Conservation (phyloP, 2,888 invertebrate species). For the Rosalia funebris region DNA sequence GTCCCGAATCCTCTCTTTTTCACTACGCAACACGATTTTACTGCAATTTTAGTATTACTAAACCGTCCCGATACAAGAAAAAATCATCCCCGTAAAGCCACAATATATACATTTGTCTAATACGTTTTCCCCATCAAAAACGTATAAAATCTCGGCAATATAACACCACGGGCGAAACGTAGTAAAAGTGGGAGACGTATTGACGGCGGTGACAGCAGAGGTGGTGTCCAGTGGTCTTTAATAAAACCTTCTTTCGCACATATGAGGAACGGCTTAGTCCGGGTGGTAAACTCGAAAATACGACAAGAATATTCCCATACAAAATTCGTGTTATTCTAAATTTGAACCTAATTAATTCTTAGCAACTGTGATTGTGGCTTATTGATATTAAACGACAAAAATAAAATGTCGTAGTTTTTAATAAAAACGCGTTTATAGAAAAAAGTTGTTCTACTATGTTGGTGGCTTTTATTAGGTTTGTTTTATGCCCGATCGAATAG, state of each 20-base stretch:
- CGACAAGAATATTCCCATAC: no score
- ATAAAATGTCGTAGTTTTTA: no score
- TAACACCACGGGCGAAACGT: conserved; percentile 47
- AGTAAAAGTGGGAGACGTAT: conserved; percentile 39
- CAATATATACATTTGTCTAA: conserved; percentile 60
- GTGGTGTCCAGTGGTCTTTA: conserved; percentile 39
- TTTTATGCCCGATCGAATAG: no score
- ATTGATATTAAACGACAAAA: no score
- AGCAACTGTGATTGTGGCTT: no score
- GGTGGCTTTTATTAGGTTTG: no score
- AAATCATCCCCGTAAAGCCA: conserved; percentile 59
- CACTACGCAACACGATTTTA: conserved; percentile 45
- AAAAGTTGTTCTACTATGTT: no score
- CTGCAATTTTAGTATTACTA: conserved; percentile 57
- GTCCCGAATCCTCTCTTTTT: background rate
- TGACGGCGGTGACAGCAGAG: conserved; percentile 35
- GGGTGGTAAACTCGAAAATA: conserved; percentile 18
- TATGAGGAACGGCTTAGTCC: conserved; percentile 23
- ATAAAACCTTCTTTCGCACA: conserved; percentile 33
- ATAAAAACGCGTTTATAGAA: no score
- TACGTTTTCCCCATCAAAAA: conserved; percentile 60
- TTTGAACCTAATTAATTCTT: no score
- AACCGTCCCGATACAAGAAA: conserved; percentile 60
- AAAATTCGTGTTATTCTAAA: no score
- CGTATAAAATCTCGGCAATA: conserved; percentile 54